phyloP scores from a whole-genome alignment of 37 sponge, comb jelly and placozoan genomes.

The Sycon ciliatum region DNA sequence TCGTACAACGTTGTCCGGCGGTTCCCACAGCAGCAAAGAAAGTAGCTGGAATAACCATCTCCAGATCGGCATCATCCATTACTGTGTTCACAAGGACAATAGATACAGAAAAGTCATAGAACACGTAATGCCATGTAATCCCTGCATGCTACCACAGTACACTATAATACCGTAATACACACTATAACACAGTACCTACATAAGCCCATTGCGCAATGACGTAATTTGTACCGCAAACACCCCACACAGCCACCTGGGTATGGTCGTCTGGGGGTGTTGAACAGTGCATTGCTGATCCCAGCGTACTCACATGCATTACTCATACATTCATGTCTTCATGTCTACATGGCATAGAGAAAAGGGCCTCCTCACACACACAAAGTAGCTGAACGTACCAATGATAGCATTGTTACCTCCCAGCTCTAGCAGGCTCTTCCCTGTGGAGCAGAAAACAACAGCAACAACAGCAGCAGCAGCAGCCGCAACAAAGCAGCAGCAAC shows the following conservation, averaged over 20 bases:
- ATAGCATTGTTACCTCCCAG: slow-evolving; percentile 99
- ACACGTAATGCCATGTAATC: neutral
- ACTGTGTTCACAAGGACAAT: slow-evolving; percentile 26
- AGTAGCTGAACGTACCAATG: slow-evolving; percentile 29
- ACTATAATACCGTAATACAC: neutral
- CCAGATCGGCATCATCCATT: slow-evolving; percentile 83
- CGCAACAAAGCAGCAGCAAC: no score
- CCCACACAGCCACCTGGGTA: no score
- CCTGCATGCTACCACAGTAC: neutral
- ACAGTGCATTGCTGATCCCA: no score
- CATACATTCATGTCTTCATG: no score
- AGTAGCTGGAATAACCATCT: slow-evolving; percentile 79
- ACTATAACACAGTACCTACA: no score
- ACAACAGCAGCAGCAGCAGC: no score
- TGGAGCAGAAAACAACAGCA: neutral
- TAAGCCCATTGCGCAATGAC: no score
- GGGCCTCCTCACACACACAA: no score
- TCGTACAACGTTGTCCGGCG: slow-evolving; percentile 95
- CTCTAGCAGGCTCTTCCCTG: slow-evolving; percentile 79
- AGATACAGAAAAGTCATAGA: neutral
- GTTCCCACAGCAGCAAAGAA: slow-evolving; percentile 97
- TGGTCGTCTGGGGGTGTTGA: no score
- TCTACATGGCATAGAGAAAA: no score
- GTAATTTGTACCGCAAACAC: no score
- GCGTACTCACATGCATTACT: no score